phyloP scores from a whole-genome alignment of 2,113 vertebrate genomes.

The Entosphenus tridentatus region DNA sequence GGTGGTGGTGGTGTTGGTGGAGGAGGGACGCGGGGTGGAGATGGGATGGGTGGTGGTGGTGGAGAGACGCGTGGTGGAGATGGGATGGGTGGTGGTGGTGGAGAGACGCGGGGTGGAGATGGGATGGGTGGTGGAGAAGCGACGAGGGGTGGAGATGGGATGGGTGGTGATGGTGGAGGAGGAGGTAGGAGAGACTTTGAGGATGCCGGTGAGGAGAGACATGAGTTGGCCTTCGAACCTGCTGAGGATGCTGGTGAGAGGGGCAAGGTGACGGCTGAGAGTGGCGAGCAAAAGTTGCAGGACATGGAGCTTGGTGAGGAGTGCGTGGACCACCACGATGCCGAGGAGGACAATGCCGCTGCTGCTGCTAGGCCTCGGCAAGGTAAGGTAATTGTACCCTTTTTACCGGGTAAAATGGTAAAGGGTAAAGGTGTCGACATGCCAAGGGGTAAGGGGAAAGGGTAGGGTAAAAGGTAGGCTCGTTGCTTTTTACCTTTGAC shows the following conservation, averaged over 20 bases:
- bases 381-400: no score
- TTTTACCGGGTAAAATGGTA: no score
- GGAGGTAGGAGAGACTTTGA: background rate
- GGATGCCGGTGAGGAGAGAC: background rate
- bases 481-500: no score
- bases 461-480: no score
- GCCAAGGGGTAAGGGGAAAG: no score
- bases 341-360: no score
- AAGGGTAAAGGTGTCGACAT: no score
- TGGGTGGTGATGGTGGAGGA: background rate
- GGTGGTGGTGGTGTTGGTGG: background rate
- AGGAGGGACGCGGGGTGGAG: constrained; percentile 8
- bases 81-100: background rate
- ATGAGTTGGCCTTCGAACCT: background rate
- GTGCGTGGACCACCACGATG: no score
- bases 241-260: constrained; percentile 6
- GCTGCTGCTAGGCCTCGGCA: no score
- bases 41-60: constrained; percentile 8
- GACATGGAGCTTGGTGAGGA: no score
- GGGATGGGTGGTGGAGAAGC: constrained; percentile 11
- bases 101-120: background rate
- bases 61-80: background rate
- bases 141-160: background rate
- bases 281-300: no score
- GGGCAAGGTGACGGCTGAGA: constrained; percentile 8